Evolutionary conservation across 64 coral and sea anemone species (phyloP).

Genomic region (Montipora efflorescens): DNA sequence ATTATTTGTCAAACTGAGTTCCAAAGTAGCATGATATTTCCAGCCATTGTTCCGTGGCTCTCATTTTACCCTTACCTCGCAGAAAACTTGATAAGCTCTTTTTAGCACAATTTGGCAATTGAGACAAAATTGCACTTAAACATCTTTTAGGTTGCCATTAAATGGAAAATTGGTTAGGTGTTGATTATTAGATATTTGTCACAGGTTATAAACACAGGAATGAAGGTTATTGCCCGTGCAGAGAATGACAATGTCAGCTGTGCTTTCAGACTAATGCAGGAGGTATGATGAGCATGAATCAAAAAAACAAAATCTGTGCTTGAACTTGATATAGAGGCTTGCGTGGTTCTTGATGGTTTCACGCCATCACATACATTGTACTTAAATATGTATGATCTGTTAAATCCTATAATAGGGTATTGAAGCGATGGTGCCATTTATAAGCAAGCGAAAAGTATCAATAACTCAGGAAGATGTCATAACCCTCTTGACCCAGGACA

Average conservation of each 20-base stretch:
- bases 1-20: too few species aligned
- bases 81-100: not conserved
- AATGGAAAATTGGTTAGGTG: too few species aligned
- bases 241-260: slow-evolving; percentile 57
- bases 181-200: not conserved
- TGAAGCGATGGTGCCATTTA: slow-evolving; percentile 70
- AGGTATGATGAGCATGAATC: slow-evolving; percentile 45
- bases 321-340: too few species aligned
- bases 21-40: too few species aligned
- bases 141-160: too few species aligned
- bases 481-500: slow-evolving; percentile 75
- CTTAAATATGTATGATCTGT: not conserved
- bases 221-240: slow-evolving; percentile 58
- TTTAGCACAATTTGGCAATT: not conserved
- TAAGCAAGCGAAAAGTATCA: slow-evolving; percentile 75
- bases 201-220: slow-evolving; percentile 55
- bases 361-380: not conserved
- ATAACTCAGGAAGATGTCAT: slow-evolving; percentile 76
- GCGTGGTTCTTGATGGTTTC: too few species aligned
- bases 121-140: not conserved
- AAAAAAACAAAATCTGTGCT: not conserved
- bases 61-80: too few species aligned
- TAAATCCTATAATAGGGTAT: slow-evolving; percentile 64
- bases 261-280: slow-evolving; percentile 70
- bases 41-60: too few species aligned